Evolutionary conservation across 1,140 invertebrate species (phyloP).

Genomic region (Mizuhopecten yessoensis): DNA sequence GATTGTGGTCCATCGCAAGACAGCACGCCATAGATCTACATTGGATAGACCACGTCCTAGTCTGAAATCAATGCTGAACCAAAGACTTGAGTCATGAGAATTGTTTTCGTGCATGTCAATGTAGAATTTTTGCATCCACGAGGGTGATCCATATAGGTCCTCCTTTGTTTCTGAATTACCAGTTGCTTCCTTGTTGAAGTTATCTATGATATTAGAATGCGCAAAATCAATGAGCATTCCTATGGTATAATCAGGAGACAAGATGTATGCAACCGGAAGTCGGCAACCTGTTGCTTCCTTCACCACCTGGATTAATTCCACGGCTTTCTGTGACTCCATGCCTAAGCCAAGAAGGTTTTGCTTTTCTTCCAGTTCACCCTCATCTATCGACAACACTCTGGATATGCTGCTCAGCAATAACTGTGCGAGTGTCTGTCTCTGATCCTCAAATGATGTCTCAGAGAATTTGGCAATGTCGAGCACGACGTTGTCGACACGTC

Average conservation of each 20-base stretch:
- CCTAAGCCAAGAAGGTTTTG: slow-evolving; percentile 47
- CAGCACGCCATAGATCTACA: background rate
- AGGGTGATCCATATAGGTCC: background rate
- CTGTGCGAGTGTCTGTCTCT: too few species aligned
- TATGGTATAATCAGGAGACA: background rate
- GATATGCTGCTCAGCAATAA: background rate
- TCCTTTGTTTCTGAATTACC: background rate
- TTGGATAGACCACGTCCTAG: background rate
- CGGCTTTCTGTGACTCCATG: slow-evolving; percentile 60
- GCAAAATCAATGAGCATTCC: background rate
- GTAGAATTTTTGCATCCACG: background rate
- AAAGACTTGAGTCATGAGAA: background rate
- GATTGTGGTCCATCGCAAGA: background rate
- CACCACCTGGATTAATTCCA: slow-evolving; percentile 51
- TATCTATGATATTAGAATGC: background rate
- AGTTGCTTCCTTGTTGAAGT: background rate
- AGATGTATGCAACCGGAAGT: slow-evolving; percentile 40
- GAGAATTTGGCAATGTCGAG: background rate
- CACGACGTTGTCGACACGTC: background rate
- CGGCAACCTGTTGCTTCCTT: slow-evolving; percentile 12
- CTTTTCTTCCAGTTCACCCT: background rate
- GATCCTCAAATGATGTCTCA: background rate
- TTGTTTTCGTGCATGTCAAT: background rate
- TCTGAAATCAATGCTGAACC: slow-evolving; percentile 41
- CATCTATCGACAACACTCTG: background rate